phyloP scores from a whole-genome alignment of 2,113 vertebrate species.

The Trogon surrucura region DNA sequence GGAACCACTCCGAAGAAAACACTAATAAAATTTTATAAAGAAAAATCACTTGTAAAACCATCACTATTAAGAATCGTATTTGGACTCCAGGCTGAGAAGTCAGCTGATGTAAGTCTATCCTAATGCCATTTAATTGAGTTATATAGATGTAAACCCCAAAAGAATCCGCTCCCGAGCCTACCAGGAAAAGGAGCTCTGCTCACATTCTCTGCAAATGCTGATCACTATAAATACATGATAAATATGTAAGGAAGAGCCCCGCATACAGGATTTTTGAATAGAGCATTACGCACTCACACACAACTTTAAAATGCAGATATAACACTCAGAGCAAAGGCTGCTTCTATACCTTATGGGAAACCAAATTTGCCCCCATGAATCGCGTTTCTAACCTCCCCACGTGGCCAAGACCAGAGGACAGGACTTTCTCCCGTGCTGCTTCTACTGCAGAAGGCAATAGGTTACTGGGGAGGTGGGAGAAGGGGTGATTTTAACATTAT shows the following conservation, averaged over 20 bases:
- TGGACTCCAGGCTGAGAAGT: background rate
- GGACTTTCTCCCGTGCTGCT: background rate
- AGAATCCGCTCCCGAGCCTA: constrained; percentile 1
- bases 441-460: background rate
- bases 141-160: background rate
- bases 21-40: constrained; percentile 5
- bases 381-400: rapidly evolving
- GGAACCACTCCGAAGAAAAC: constrained; percentile 15
- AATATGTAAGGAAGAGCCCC: background rate
- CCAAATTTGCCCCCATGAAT: background rate
- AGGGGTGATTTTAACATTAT: background rate
- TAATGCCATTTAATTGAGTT: constrained; percentile 61
- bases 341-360: background rate
- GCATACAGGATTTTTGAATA: background rate
- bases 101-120: constrained; percentile 46
- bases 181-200: constrained; percentile 9
- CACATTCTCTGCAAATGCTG: background rate
- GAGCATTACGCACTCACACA: background rate
- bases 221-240: constrained; percentile 30
- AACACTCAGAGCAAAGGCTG: background rate
- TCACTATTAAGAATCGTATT: constrained; percentile 26
- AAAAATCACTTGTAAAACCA: constrained; percentile 38
- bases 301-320: background rate
- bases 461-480: background rate
- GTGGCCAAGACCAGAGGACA: background rate